Conservation (phyloP, 1,140 invertebrate genomes). For the Ceratina japonica region DNA sequence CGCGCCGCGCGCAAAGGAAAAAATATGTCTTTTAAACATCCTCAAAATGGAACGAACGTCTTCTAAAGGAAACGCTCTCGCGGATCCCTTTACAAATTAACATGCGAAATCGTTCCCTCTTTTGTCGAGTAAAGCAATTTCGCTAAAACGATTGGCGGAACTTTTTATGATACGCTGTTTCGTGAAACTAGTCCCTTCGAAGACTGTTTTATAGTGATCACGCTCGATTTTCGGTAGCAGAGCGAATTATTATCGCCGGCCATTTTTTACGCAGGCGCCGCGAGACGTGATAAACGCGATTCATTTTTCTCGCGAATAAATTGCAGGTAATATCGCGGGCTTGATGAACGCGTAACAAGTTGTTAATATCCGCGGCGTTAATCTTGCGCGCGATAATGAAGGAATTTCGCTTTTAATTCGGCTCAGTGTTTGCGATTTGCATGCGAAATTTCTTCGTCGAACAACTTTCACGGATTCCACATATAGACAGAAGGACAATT, state of each 20-base stretch:
- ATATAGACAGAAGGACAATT: too few species aligned
- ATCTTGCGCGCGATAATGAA: background rate
- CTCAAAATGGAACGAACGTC: background rate
- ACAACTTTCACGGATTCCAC: background rate
- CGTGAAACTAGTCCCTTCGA: background rate
- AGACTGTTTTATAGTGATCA: conserved; percentile 22
- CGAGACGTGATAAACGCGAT: conserved; percentile 4
- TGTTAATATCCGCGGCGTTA: background rate
- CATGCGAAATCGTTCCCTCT: background rate
- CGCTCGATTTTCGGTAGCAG: background rate
- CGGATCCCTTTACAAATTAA: background rate
- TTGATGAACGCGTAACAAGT: conserved; percentile 4
- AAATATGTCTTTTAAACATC: conserved; percentile 11
- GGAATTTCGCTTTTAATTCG: conserved; percentile 2
- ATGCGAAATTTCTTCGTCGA: background rate
- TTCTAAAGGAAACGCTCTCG: background rate
- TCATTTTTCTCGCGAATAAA: conserved; percentile 19
- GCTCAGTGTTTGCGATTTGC: background rate
- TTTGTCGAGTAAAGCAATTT: background rate
- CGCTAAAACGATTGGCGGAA: background rate
- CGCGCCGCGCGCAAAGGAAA: background rate
- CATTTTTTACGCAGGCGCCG: background rate
- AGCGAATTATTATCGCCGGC: background rate
- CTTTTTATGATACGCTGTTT: conserved; percentile 5
- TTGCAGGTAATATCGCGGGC: background rate